A percentile compares a stretch with the other conserved stretches of the same genome.
Conservation (phyloP, 2,797 vertebrate genomes). For the Channallabes apus region DNA sequence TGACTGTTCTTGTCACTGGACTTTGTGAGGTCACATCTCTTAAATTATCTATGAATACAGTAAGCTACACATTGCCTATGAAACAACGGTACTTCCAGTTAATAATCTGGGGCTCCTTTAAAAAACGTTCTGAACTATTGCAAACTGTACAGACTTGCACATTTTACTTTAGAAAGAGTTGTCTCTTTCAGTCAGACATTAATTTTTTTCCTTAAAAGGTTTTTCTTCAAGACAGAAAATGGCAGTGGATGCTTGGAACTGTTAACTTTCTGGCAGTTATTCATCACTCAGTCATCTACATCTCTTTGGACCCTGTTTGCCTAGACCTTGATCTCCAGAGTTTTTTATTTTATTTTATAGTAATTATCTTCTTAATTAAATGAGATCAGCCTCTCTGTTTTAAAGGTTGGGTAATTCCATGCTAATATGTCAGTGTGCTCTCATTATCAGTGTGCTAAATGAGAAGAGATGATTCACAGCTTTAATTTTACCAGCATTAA, state of each 20-base stretch:
- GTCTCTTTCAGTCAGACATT: neutral
- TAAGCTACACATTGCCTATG: too few species aligned
- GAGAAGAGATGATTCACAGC: constrained; percentile 17
- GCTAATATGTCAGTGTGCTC: constrained; percentile 35
- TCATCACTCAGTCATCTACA: constrained; percentile 36
- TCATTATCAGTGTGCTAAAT: constrained; percentile 25
- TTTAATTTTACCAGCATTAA: constrained; percentile 1
- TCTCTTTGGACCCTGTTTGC: constrained; percentile 41
- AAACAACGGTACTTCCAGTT: too few species aligned
- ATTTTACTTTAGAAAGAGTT: neutral
- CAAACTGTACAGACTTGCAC: too few species aligned
- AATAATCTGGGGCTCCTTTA: too few species aligned
- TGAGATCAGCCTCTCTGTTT: constrained; percentile 41
- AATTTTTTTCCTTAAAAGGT: too few species aligned
- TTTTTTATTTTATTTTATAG: constrained; percentile 11
- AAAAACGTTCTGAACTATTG: too few species aligned
- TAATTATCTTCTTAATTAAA: constrained; percentile 46
- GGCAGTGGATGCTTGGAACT: neutral
- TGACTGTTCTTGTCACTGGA: too few species aligned
- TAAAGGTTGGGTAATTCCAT: constrained; percentile 43
- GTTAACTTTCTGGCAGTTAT: neutral
- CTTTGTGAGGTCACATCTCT: too few species aligned
- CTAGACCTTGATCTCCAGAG: constrained; percentile 44
- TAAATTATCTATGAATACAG: too few species aligned
- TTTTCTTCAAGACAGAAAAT: too few species aligned